Evolutionary conservation across 1,140 invertebrate genomes (phyloP), one percentile per base, ranked within the genome.

Genomic region (Drosophila ananassae): DNA sequence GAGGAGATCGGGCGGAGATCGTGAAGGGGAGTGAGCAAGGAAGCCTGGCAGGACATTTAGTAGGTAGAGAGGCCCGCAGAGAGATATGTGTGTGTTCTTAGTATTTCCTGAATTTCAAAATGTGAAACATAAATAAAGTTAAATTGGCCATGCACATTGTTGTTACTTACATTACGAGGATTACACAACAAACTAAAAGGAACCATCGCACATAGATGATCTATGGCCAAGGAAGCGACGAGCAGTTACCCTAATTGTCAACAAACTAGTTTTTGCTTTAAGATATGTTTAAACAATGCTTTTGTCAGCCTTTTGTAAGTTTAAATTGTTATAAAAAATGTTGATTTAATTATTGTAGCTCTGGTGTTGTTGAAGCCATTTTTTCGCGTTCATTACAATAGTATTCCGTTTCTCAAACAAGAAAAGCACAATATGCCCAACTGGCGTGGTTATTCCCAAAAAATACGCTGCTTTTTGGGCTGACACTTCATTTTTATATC

Each of bases 401-500:
- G 41, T 52, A 22, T 12, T 60, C 30, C 17, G 13, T 32, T 28
- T 10, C 47, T 13, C 47, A n/a, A 44, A 37, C 34, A 32, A 25
- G 9, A 37, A 12, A 25, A 17, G 60, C 10, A 50, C 44, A 68
- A 68, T 61, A 64, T 74, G 53, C 52, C 53, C 52, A 7, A 3
- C 46, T 9, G 25, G 24, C 41, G 51, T 48, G 17, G 30, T 7
- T 25, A 28, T 10, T 8, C 34, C 28, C 9, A 21, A 67, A 76
- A 67, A 73, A 50, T 53, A 52, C 44, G 52, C 66, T 53, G 62
- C 54, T 85, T 87, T 77, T 75, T 76, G 51, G 61, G 58, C 57
- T 55, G 82, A 60, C 82, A 85, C 78, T 85, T 85, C 66, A 81
- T 79, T 75, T 82, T 85, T 85, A 87, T 85, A 73, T 73, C 48